These are phyloP conservation scores for Ectropis crepuscularia DNA, from an alignment of 2,888 invertebrate species.

Conservation along the genomic window DNA sequence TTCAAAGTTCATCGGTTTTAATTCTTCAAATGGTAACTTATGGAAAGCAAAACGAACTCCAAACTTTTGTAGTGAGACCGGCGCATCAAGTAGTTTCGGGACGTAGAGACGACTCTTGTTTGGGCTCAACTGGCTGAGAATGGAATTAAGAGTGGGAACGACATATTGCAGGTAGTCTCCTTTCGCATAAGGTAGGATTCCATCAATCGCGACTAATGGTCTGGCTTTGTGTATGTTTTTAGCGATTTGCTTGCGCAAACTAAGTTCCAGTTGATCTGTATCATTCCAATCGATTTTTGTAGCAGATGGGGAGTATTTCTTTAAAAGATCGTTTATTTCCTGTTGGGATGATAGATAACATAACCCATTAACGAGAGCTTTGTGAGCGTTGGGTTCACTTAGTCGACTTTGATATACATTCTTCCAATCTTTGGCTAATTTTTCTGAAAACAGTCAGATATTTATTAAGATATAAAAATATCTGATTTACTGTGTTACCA, in stretches of 20 bases:
- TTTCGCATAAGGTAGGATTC: slow-evolving; percentile 62
- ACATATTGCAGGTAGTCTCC: slow-evolving; percentile 69
- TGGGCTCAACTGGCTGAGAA: slow-evolving; percentile 57
- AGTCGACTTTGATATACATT: slow-evolving; percentile 49
- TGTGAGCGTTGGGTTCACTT: slow-evolving; percentile 50
- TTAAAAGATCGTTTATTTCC: slow-evolving; percentile 51
- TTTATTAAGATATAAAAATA: background rate
- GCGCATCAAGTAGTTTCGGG: slow-evolving; percentile 53
- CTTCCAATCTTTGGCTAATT: slow-evolving; percentile 55
- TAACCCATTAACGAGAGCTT: slow-evolving; percentile 53
- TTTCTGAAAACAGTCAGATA: background rate
- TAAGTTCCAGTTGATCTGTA: slow-evolving; percentile 52
- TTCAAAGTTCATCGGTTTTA: slow-evolving; percentile 49
- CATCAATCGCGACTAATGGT: slow-evolving; percentile 56
- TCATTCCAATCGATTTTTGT: slow-evolving; percentile 62
- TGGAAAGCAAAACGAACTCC: slow-evolving; percentile 54
- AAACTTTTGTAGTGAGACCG: slow-evolving; percentile 62
- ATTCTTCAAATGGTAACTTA: slow-evolving; percentile 53
- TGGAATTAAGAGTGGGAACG: slow-evolving; percentile 62
- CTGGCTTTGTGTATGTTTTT: slow-evolving; percentile 63
- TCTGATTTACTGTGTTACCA: too few species aligned
- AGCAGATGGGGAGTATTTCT: slow-evolving; percentile 56
- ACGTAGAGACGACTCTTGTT: slow-evolving; percentile 48
- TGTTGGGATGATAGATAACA: slow-evolving; percentile 54
- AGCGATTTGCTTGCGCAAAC: slow-evolving; percentile 62